Evolutionary conservation across 1,140 invertebrate genomes (phyloP), one percentile per base, ranked within the genome.

Genomic region (Ditylenchus dipsaci): DNA sequence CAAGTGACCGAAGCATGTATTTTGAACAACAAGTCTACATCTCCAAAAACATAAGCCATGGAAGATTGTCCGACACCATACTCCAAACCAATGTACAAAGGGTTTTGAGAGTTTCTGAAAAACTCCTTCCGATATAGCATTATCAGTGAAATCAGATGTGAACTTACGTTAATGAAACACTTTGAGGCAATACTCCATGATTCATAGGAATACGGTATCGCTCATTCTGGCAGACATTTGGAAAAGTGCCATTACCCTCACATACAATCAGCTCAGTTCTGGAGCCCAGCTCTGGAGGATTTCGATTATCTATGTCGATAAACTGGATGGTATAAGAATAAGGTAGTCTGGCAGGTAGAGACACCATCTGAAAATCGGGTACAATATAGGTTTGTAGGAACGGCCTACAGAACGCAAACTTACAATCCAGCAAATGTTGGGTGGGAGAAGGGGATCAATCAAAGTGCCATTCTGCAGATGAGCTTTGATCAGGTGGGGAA

Each of bases 291-390:
- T 42, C 42, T 47, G 26, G 1, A 9, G 72, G 68, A 57, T 80
- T 74, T 9, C 67, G 71, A 67, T 82, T 82, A 15, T 27, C 33
- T 27, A 80, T 72, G 19, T 58, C 33, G 1, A 81, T 30, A 68
- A 83, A 82, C 65, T 82, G 80, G 13, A 82, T 38, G 8, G 81
- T 82, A 62, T 82, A 82, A 19, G 71, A 73, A 60, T 82, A 82
- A 21, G 74, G 67, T 29, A 82, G 67, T 38, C 80, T 59, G 5
- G 75, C 56, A 17, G 80, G 80, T 15, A 82, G 67, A 8, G 67
- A 58, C 13, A 82, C 60, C 27, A 33, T 70, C 49, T 53, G 43
- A 53, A 3, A 53, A 53, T 53, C 3, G 15, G 15, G 23, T 3
- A 21, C 3, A 53, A 53, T 53, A 53, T 8, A 53, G n/a, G 49